Evolutionary conservation across 2,797 vertebrate species (phyloP).

Genomic region (Thaleichthys pacificus): DNA sequence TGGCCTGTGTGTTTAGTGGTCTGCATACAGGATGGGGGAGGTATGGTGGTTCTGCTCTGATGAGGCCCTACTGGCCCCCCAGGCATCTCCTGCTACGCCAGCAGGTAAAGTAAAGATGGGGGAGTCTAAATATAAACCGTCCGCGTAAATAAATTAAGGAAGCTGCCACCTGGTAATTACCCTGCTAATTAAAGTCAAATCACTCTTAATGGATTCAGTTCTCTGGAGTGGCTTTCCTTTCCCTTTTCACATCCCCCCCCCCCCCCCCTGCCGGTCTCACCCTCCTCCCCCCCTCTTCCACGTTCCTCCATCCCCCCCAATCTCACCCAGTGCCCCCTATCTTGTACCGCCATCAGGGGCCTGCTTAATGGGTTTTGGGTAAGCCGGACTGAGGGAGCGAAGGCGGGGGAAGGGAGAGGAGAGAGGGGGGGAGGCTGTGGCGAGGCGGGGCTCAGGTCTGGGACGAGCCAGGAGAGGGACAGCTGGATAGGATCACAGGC

Average conservation of each 20-base stretch:
- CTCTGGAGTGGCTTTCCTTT: slow-evolving; percentile 58
- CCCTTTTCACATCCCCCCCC: slow-evolving; percentile 11
- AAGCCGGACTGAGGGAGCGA: neutral
- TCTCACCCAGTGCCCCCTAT: neutral
- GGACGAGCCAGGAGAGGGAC: slow-evolving; percentile 51
- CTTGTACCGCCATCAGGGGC: neutral
- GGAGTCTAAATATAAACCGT: slow-evolving; percentile 63
- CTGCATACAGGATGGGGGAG: no score
- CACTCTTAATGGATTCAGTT: slow-evolving; percentile 72
- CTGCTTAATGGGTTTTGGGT: slow-evolving; percentile 34
- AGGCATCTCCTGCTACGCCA: slow-evolving; percentile 56
- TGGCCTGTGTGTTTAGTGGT: no score
- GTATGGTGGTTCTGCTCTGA: no score
- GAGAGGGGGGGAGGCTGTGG: no score
- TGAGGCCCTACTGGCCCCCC: slow-evolving; percentile 5
- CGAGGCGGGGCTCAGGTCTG: slow-evolving; percentile 48
- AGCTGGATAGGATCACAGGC: slow-evolving; percentile 62
- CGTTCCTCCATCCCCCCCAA: slow-evolving; percentile 19
- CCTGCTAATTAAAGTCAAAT: slow-evolving; percentile 75
- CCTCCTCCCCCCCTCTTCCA: slow-evolving; percentile 2
- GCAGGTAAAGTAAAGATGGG: slow-evolving; percentile 32
- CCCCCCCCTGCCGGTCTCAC: neutral
- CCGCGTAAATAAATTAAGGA: slow-evolving; percentile 58
- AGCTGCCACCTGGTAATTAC: slow-evolving; percentile 73
- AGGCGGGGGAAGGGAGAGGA: slow-evolving; percentile 45